These are phyloP conservation scores for Bujurquina vittata DNA, from an alignment of 2,113 vertebrate genomes.

Conservation along the genomic window DNA sequence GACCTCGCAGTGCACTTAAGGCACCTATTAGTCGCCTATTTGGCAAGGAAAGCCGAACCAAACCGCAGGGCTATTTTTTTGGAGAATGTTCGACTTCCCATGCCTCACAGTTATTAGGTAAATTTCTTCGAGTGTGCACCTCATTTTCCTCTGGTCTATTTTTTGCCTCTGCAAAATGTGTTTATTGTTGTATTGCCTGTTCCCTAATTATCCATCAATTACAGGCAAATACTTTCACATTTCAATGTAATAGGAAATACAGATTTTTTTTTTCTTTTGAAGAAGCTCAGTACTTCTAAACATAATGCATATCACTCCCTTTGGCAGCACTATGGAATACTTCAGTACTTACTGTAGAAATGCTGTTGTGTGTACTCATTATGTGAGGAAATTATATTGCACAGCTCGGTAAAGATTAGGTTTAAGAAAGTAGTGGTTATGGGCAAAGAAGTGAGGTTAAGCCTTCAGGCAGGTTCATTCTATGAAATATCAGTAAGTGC, in stretches of 20 bases:
- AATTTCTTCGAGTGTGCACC: neutral
- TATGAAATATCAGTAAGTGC: neutral
- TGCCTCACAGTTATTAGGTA: slow-evolving; percentile 31
- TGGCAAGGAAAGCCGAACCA: slow-evolving; percentile 34
- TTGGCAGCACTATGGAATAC: slow-evolving; percentile 62
- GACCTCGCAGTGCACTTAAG: slow-evolving; percentile 63
- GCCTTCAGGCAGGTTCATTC: neutral
- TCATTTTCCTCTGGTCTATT: slow-evolving; percentile 24
- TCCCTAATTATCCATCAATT: slow-evolving; percentile 48
- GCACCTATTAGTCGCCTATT: slow-evolving; percentile 64
- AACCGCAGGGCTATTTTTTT: slow-evolving; percentile 28
- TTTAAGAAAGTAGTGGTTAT: neutral
- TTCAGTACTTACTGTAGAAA: slow-evolving; percentile 46
- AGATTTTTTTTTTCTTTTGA: slow-evolving; percentile 54
- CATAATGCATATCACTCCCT: slow-evolving; percentile 45
- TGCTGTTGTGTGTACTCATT: slow-evolving; percentile 29
- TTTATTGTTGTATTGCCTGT: slow-evolving; percentile 34
- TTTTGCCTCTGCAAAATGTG: slow-evolving; percentile 19
- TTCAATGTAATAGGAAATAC: slow-evolving; percentile 54
- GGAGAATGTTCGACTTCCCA: slow-evolving; percentile 19
- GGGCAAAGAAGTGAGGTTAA: neutral
- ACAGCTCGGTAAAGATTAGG: neutral
- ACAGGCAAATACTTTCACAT: slow-evolving; percentile 29
- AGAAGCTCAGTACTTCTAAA: slow-evolving; percentile 47
- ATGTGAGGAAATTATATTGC: neutral